These are phyloP conservation scores for Gavialis gangeticus DNA, from an alignment of 2,113 vertebrate genomes.

Conservation along the genomic window DNA sequence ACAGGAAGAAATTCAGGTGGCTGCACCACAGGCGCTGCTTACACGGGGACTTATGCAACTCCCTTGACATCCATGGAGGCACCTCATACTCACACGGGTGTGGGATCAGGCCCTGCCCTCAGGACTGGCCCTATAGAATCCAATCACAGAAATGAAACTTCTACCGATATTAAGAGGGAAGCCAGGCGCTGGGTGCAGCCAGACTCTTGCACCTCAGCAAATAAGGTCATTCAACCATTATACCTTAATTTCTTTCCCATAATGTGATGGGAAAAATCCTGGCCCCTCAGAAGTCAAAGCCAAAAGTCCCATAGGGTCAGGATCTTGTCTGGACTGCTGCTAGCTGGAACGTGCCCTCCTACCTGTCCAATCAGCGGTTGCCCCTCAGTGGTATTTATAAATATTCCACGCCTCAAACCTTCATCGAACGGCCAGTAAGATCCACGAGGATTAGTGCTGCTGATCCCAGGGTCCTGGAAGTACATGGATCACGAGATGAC, in stretches of 20 bases:
- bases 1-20: slow-evolving; percentile 62
- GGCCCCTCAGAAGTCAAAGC: neutral
- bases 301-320: fast-evolving
- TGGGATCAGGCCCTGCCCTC: neutral
- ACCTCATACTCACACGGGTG: neutral
- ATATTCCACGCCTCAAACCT: slow-evolving; percentile 83
- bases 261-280: neutral
- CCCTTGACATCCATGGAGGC: slow-evolving; percentile 52
- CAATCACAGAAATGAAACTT: neutral
- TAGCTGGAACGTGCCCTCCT: neutral
- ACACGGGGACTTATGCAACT: neutral
- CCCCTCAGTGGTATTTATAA: slow-evolving; percentile 86
- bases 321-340: neutral
- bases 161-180: neutral
- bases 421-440: slow-evolving; percentile 90
- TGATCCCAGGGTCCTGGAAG: slow-evolving; percentile 88
- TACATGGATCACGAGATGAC: neutral
- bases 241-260: neutral
- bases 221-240: neutral
- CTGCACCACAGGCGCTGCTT: neutral
- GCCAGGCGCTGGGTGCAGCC: neutral
- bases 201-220: neutral
- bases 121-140: fast-evolving
- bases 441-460: slow-evolving; percentile 82
- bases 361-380: slow-evolving; percentile 88